Evolutionary conservation across 1,140 invertebrate genomes (phyloP).

Genomic region (Temnothorax nylanderi): DNA sequence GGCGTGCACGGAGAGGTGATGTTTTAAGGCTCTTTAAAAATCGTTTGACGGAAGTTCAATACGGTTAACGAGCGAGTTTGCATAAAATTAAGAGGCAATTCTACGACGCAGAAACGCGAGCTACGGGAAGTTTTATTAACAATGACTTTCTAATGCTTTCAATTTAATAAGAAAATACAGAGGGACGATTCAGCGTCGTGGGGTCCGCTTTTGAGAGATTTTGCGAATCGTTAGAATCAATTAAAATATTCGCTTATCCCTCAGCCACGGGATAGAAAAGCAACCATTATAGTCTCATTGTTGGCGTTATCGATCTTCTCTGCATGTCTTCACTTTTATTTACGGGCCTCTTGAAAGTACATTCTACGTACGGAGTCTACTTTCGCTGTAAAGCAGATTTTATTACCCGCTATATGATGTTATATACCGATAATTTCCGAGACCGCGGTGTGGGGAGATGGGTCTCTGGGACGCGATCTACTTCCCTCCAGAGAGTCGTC

Average conservation of each 20-base stretch:
- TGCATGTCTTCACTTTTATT: background rate
- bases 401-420: background rate
- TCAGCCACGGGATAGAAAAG: background rate
- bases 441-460: background rate
- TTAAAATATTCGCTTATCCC: background rate
- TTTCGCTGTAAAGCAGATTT: background rate
- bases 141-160: background rate
- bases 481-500: background rate
- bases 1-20: background rate
- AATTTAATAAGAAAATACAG: background rate
- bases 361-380: background rate
- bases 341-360: background rate
- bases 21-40: constrained; percentile 24
- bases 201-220: background rate
- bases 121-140: background rate
- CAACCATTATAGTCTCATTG: background rate
- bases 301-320: background rate
- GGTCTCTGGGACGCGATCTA: constrained; percentile 10
- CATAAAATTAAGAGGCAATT: background rate
- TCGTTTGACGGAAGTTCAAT: background rate
- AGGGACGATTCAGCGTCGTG: background rate
- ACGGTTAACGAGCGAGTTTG: background rate
- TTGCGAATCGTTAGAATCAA: background rate
- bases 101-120: background rate
- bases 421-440: background rate